A percentile compares a stretch with the other conserved stretches of the same genome.
These are phyloP conservation scores for Acropora yongei DNA, from an alignment of 64 coral and sea anemone species.

Conservation along the genomic window DNA sequence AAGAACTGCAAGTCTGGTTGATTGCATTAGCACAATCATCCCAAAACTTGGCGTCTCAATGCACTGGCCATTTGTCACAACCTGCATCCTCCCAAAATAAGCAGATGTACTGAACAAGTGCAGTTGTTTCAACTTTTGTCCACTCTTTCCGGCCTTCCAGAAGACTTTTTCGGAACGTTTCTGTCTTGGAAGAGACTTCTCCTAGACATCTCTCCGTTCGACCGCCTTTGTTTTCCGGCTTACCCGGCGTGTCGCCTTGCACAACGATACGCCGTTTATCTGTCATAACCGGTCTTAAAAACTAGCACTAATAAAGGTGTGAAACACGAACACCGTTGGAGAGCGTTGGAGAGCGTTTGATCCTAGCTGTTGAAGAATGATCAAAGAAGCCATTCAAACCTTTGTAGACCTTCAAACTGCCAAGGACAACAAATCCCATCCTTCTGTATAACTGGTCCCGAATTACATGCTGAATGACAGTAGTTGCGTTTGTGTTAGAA, in stretches of 20 bases:
- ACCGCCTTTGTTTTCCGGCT: slow-evolving; percentile 21
- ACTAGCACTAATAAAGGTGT: too few species aligned
- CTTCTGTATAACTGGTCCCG: neutral
- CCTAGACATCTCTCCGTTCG: too few species aligned
- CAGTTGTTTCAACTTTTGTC: slow-evolving; percentile 22
- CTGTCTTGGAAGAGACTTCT: too few species aligned
- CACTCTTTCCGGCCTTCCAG: slow-evolving; percentile 9
- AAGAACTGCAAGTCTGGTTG: too few species aligned
- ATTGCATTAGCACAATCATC: too few species aligned
- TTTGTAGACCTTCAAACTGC: neutral
- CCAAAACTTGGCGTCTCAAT: slow-evolving; percentile 37
- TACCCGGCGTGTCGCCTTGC: slow-evolving; percentile 70
- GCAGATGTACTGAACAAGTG: slow-evolving; percentile 72
- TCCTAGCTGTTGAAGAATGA: slow-evolving; percentile 7
- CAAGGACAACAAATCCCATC: neutral
- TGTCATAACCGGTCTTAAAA: too few species aligned
- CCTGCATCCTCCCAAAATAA: slow-evolving; percentile 65
- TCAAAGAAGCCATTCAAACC: slow-evolving; percentile 29
- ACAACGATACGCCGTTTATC: too few species aligned
- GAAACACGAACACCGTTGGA: too few species aligned
- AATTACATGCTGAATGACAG: neutral
- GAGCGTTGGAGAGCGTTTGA: slow-evolving; percentile 32
- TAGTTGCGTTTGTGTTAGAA: neutral
- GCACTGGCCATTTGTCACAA: slow-evolving; percentile 57
- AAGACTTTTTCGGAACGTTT: slow-evolving; percentile 40